Evolutionary conservation across 2,797 vertebrate species (phyloP), one percentile per base, ranked within the genome.

Genomic region (Halcyon badia): DNA sequence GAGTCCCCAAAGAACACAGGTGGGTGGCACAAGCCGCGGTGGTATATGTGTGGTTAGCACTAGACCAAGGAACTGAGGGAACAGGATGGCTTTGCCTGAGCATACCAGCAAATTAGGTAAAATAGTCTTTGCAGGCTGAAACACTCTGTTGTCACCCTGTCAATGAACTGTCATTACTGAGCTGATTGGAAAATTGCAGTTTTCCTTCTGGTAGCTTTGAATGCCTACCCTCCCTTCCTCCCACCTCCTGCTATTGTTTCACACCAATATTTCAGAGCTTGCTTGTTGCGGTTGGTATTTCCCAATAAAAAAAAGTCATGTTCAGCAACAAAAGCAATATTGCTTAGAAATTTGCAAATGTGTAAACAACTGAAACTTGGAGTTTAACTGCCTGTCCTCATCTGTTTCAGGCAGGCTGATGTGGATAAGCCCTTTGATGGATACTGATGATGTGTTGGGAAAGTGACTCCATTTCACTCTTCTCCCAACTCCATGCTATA

Each of bases 161-260:
- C 83, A 87, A 42, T 56, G 62, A 94, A 80, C 39, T 31, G 31
- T 71, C 0, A 0, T 54, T 61, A 1, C 0, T 92, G 86, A 90
- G 68, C 60, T 85, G 71, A 73, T 57, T 94, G 52, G 78, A 89
- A 94, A 87, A 94, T 60, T 66, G 75, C 48, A 13, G 9, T 85
- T 93, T 94, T 94, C 64, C 31, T 89, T 83, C 58, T 60, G 54
- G 56, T 56, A 79, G 56, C 31, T 84, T 71, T 73, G 31, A 70
- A 85, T n/a, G 39, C 58, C 7, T 79, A 77, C 42, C 39, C 33
- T 92, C 39, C 58, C 35, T 71, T 71, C 54, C 25, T 82, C 20
- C 60, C 12, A 4, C 42, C 42, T n/a, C 44, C 31, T 87, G 30
- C 69, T 81, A 21, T 81, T 86, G 86, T 92, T 86, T 78, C 20